Conservation (phyloP, 1,140 invertebrate genomes). For the Dendroctonus valens region DNA sequence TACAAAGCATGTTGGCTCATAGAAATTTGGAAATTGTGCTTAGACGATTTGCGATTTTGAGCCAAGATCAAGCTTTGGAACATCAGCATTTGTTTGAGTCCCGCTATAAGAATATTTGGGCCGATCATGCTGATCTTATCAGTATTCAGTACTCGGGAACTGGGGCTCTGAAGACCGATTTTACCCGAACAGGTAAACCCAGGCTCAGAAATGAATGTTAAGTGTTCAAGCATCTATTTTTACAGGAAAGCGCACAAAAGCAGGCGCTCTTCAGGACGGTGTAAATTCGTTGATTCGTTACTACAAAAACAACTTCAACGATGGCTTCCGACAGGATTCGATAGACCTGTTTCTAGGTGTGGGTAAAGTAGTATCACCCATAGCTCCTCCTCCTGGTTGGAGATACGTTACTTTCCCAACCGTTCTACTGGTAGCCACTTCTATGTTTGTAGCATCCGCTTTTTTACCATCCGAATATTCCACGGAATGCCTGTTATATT, state of each 20-base stretch:
- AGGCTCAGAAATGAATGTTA: not conserved
- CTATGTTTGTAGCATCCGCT: constrained; percentile 85
- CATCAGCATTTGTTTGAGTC: constrained; percentile 66
- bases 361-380: constrained; percentile 72
- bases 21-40: constrained; percentile 73
- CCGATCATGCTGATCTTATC: constrained; percentile 95
- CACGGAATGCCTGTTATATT: constrained; percentile 82
- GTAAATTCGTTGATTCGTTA: constrained; percentile 90
- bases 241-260: constrained; percentile 72
- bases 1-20: constrained; percentile 91
- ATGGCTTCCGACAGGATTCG: constrained; percentile 95
- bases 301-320: constrained; percentile 97
- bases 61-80: constrained; percentile 62
- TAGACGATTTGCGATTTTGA: constrained; percentile 70
- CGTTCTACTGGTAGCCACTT: constrained; percentile 78
- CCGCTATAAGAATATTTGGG: constrained; percentile 90
- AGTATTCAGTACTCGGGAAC: constrained; percentile 97
- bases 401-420: constrained; percentile 85
- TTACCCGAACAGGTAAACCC: constrained; percentile 81
- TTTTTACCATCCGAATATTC: constrained; percentile 80
- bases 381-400: constrained; percentile 79
- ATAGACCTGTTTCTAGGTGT: constrained; percentile 90
- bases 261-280: constrained; percentile 85
- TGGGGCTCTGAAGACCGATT: constrained; percentile 96
- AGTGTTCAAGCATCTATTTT: not conserved